Evolutionary conservation across 2,113 vertebrate species (phyloP).

Genomic region (Paratilapia polleni): DNA sequence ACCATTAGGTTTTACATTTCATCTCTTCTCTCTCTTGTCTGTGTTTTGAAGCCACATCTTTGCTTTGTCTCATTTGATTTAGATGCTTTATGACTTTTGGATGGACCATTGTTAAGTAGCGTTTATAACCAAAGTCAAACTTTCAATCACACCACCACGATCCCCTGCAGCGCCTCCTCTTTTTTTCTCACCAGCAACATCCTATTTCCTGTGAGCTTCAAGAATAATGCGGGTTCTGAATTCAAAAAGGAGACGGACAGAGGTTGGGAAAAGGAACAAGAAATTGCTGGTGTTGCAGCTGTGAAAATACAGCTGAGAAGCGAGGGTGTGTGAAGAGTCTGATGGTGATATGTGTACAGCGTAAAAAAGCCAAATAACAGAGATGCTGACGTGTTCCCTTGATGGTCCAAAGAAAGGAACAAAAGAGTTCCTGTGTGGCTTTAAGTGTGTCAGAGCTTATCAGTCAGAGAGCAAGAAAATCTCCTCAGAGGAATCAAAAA

Average conservation of each 20-base stretch:
- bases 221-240: conserved; percentile 32
- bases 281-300: conserved; percentile 44
- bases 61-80: not conserved
- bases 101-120: not conserved
- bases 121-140: conserved; percentile 27
- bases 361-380: conserved; percentile 36
- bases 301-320: conserved; percentile 51
- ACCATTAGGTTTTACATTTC: not conserved
- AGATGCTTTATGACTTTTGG: conserved; percentile 4
- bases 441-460: not conserved
- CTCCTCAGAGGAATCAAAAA: not conserved
- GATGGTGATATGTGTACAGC: not conserved
- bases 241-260: conserved; percentile 30
- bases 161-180: not conserved
- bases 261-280: not conserved
- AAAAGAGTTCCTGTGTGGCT: not conserved
- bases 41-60: conserved; percentile 13
- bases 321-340: not conserved
- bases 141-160: conserved; percentile 36
- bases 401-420: not conserved
- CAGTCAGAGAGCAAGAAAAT: not conserved
- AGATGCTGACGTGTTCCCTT: not conserved
- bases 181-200: conserved; percentile 3
- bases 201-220: conserved; percentile 5
- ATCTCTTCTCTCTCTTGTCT: not conserved